Percentiles rank a stretch among this genome's conserved stretches.
Evolutionary conservation across 2,797 vertebrate species (phyloP).

Genomic region (Channallabes apus): DNA sequence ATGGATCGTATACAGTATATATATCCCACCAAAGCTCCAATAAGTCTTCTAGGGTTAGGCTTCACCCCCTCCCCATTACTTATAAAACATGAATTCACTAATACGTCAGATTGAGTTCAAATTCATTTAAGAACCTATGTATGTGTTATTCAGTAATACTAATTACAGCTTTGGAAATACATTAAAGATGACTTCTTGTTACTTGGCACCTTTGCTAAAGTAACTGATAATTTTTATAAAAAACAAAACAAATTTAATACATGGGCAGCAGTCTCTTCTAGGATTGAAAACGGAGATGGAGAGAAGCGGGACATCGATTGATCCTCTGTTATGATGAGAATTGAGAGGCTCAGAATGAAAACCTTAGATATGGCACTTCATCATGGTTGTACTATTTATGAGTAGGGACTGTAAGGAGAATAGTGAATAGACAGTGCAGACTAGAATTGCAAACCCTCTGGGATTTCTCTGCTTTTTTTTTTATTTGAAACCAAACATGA

Average conservation of each 20-base stretch:
- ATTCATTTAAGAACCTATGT: not conserved
- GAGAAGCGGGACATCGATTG: slow-evolving; percentile 5
- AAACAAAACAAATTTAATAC: not conserved
- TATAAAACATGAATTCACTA: not conserved
- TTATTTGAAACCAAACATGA: not conserved
- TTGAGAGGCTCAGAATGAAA: slow-evolving; percentile 3
- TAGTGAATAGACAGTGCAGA: not conserved
- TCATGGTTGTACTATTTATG: slow-evolving; percentile 33
- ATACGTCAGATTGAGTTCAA: not conserved
- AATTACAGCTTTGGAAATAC: not conserved
- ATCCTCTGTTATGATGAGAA: slow-evolving; percentile 25
- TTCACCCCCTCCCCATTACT: no score
- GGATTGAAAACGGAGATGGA: not conserved
- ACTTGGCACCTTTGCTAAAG: not conserved
- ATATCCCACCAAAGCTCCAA: no score
- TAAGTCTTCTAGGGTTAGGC: no score
- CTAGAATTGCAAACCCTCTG: not conserved
- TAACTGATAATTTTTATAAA: not conserved
- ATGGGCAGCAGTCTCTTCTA: not conserved
- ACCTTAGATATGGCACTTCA: slow-evolving; percentile 32
- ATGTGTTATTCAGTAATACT: not conserved
- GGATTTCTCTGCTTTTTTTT: not conserved
- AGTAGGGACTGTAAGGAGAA: slow-evolving; percentile 1
- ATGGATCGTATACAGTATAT: no score
- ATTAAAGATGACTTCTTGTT: not conserved